Evolutionary conservation across 92 coral and sea anemone species (phyloP).

Genomic region (Porites lobata): DNA sequence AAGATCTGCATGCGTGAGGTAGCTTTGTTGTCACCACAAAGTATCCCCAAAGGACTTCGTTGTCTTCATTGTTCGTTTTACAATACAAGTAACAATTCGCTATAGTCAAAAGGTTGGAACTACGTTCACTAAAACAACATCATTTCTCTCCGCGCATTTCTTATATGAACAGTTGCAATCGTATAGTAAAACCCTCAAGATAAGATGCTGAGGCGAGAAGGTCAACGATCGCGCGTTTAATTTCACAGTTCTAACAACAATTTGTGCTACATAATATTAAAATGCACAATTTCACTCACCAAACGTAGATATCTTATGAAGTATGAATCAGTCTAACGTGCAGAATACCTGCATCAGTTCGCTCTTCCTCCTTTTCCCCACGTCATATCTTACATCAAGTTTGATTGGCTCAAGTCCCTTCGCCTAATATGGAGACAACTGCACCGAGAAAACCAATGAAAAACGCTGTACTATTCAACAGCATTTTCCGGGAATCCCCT

Average conservation of each 20-base stretch:
- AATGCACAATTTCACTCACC: constrained; percentile 1
- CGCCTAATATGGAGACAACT: constrained; percentile 17
- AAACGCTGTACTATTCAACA: background rate
- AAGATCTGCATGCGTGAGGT: background rate
- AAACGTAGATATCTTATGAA: background rate
- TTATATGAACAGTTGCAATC: background rate
- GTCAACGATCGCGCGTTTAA: too few species aligned
- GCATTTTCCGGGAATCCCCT: constrained; percentile 42
- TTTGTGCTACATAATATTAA: background rate
- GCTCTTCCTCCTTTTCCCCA: too few species aligned
- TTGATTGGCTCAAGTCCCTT: constrained; percentile 1
- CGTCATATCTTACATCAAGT: background rate
- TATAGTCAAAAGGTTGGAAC: too few species aligned
- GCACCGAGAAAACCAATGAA: background rate
- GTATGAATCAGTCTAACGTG: too few species aligned
- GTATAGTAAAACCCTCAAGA: background rate
- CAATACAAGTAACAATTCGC: too few species aligned
- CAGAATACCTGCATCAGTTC: too few species aligned
- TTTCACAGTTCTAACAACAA: background rate
- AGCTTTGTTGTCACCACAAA: too few species aligned
- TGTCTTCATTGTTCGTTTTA: too few species aligned
- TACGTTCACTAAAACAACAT: too few species aligned
- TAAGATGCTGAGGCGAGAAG: background rate
- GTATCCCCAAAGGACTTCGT: too few species aligned
- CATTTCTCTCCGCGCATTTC: too few species aligned